A percentile compares a stretch with the other conserved stretches of the same genome.
Conservation (phyloP, 2,113 vertebrate genomes). For the Oreotrochilus melanogaster region DNA sequence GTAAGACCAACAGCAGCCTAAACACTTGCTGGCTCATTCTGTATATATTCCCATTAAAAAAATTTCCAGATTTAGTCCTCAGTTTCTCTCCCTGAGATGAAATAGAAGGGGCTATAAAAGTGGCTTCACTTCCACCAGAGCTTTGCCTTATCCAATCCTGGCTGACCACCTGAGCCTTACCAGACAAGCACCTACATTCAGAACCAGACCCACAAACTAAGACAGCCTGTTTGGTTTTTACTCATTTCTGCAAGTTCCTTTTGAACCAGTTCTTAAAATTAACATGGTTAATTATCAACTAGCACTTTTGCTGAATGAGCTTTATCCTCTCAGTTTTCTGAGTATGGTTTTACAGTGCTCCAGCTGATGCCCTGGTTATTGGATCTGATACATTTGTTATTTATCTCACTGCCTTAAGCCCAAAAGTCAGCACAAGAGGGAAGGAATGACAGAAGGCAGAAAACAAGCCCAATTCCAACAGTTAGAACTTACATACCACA, state of each 20-base stretch:
- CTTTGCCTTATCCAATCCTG: not conserved
- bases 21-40: not conserved
- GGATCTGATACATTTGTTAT: not conserved
- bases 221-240: not conserved
- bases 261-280: not conserved
- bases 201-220: not conserved
- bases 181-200: not conserved
- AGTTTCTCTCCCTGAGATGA: not conserved
- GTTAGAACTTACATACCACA: not conserved
- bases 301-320: not conserved
- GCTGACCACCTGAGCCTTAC: not conserved
- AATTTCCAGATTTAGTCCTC: not conserved
- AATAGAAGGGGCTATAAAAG: not conserved
- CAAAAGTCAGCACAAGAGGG: not conserved
- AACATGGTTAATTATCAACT: not conserved
- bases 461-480: not conserved
- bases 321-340: not conserved
- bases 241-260: not conserved
- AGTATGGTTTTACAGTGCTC: not conserved
- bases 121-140: not conserved
- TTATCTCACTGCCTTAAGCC: not conserved
- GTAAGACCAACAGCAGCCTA: not conserved
- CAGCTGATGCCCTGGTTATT: not conserved
- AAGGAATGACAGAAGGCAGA: not conserved
- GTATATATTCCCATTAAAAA: not conserved